A percentile compares a stretch with the other conserved stretches of the same genome.
phyloP scores from a whole-genome alignment of 1,140 invertebrate genomes.

The Megalonaias nervosa region DNA sequence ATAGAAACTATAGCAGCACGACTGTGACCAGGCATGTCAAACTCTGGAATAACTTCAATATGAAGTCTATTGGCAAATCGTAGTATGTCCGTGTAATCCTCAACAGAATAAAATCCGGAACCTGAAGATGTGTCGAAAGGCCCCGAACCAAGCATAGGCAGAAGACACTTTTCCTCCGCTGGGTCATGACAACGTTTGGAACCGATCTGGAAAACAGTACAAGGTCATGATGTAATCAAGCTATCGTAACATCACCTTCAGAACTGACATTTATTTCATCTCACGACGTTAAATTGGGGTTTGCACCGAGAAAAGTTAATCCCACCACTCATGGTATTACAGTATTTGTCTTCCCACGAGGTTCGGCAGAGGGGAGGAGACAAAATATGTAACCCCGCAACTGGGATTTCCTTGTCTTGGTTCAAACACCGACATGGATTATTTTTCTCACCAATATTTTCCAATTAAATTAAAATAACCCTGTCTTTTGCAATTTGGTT shows the following conservation, averaged over 20 bases:
- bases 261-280: not conserved
- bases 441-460: too few relatives aligned
- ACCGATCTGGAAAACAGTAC: slow-evolving; percentile 54
- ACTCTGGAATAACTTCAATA: slow-evolving; percentile 66
- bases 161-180: slow-evolving; percentile 45
- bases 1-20: slow-evolving; percentile 61
- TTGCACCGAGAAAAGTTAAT: not conserved
- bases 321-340: too few relatives aligned
- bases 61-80: slow-evolving; percentile 46
- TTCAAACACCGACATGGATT: too few relatives aligned
- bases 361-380: too few relatives aligned
- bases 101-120: slow-evolving; percentile 49
- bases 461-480: too few relatives aligned
- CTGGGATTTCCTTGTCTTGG: too few relatives aligned
- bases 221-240: not conserved
- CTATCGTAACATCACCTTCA: not conserved
- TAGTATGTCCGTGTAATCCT: slow-evolving; percentile 61
- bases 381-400: too few relatives aligned
- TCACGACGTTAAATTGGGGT: not conserved
- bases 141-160: slow-evolving; percentile 63
- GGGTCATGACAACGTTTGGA: slow-evolving; percentile 56
- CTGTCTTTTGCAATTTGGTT: too few relatives aligned
- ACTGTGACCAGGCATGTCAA: slow-evolving; percentile 66
- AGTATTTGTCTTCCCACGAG: not conserved
- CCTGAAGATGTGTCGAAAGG: slow-evolving; percentile 42